Conservation (phyloP, 2,797 vertebrate species). For the Rhinoraja longicauda region DNA sequence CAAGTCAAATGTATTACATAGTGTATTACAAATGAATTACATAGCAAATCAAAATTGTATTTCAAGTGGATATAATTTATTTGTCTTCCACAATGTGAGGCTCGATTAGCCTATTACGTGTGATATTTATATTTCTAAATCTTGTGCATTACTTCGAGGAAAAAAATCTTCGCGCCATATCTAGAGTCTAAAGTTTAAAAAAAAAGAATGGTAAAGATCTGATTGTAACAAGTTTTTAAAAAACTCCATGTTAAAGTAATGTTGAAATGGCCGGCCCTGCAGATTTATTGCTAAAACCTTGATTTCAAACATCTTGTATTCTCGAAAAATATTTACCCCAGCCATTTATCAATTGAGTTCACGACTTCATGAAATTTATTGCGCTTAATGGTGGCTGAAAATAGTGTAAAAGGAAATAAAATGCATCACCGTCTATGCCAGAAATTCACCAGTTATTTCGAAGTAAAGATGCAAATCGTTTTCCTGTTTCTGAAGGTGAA, state of each 20-base stretch:
- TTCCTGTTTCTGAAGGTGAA: constrained; percentile 6
- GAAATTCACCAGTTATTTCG: neutral
- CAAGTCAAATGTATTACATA: no score
- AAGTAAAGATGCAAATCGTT: constrained; percentile 10
- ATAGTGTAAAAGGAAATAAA: neutral
- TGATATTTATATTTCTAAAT: neutral
- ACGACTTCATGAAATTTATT: neutral
- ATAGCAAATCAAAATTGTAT: neutral
- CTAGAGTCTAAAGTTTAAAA: no score
- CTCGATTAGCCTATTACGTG: neutral
- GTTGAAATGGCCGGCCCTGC: neutral
- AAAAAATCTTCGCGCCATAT: neutral
- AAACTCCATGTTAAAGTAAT: neutral
- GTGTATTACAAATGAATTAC: no score
- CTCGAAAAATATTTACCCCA: neutral
- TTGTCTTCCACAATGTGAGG: neutral
- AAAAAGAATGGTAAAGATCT: neutral
- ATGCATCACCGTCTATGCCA: neutral
- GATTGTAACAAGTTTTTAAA: neutral
- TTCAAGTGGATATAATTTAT: neutral
- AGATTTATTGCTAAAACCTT: neutral
- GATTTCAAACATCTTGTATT: neutral
- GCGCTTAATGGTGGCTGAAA: neutral
- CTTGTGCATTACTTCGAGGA: neutral
- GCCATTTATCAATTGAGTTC: constrained; percentile 3